phyloP scores from a whole-genome alignment of 2,888 invertebrate species.

The Drosophila flavopinicola region DNA sequence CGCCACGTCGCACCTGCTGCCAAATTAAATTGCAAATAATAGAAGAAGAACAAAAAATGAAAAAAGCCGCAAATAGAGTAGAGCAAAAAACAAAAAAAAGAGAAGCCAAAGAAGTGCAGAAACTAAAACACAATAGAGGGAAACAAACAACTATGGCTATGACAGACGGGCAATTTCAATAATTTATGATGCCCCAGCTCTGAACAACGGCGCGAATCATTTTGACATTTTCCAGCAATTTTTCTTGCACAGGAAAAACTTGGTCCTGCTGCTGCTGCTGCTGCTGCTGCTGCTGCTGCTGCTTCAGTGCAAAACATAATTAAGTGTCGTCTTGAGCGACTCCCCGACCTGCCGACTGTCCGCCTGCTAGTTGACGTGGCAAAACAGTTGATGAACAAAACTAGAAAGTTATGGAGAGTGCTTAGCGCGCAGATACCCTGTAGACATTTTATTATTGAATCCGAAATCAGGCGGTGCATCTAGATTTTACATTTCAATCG shows the following conservation, averaged over 20 bases:
- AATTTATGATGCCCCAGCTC: slow-evolving; percentile 65
- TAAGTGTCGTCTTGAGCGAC: slow-evolving; percentile 72
- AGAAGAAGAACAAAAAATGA: neutral
- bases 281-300: slow-evolving; percentile 8
- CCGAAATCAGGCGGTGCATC: too few species aligned
- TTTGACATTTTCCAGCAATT: slow-evolving; percentile 70
- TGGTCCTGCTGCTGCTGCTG: slow-evolving; percentile 27
- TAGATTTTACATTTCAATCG: too few species aligned
- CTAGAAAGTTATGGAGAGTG: neutral
- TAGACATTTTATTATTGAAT: neutral
- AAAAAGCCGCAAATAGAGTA: slow-evolving; percentile 9
- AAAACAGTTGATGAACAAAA: slow-evolving; percentile 62
- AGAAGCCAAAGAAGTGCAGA: slow-evolving; percentile 10
- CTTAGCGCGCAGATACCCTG: slow-evolving; percentile 1
- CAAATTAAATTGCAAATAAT: slow-evolving; percentile 68
- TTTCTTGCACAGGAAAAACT: slow-evolving; percentile 54
- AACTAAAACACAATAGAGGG: slow-evolving; percentile 30
- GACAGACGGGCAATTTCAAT: slow-evolving; percentile 75
- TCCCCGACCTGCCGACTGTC: neutral
- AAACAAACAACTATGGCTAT: slow-evolving; percentile 55
- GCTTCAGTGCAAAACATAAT: slow-evolving; percentile 61
- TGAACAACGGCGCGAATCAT: slow-evolving; percentile 58
- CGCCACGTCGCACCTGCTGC: slow-evolving; percentile 66
- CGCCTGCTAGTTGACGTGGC: slow-evolving; percentile 54
- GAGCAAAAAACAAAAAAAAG: slow-evolving; percentile 2